Conservation (phyloP, 2,797 vertebrate species). For the Peromyscus nudipes region DNA sequence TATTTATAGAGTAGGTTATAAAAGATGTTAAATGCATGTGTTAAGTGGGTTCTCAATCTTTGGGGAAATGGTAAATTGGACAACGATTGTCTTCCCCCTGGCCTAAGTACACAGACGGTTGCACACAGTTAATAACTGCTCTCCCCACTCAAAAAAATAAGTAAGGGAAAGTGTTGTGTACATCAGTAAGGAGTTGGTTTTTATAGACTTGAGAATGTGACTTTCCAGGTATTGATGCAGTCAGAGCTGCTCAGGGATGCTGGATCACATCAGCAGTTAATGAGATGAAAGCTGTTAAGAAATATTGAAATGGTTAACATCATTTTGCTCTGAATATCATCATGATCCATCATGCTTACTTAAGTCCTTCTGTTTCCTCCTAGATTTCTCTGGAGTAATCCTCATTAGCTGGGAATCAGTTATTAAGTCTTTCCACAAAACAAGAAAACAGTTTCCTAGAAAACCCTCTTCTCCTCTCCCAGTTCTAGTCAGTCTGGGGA, state of each 20-base stretch:
- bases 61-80: background rate
- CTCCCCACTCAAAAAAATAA: background rate
- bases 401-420: background rate
- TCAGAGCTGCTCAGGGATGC: background rate
- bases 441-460: background rate
- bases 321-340: background rate
- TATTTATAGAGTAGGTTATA: background rate
- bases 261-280: background rate
- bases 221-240: background rate
- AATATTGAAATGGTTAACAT: background rate
- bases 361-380: background rate
- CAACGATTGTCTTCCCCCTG: background rate
- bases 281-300: background rate
- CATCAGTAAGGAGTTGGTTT: background rate
- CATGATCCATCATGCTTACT: background rate
- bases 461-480: background rate
- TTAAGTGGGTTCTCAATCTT: background rate
- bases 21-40: background rate
- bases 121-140: background rate
- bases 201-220: background rate
- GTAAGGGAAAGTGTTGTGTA: rapidly evolving
- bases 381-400: background rate
- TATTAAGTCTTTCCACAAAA: background rate
- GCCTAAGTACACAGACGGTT: background rate
- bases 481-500: background rate